These are phyloP conservation scores for Irena cyanogastra DNA, from an alignment of 2,113 vertebrate genomes.

Conservation along the genomic window DNA sequence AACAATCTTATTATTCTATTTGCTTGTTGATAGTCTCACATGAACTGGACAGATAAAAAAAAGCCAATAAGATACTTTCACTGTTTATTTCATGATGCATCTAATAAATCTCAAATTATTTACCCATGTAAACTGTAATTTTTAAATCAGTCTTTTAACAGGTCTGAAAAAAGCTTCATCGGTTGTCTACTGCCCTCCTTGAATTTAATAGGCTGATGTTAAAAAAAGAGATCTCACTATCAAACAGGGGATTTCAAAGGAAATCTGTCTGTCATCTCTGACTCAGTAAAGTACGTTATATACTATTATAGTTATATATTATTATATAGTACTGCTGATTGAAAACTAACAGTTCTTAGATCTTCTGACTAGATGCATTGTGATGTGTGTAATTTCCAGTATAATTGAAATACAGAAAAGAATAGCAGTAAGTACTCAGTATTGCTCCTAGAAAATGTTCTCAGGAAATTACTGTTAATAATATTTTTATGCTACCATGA, in stretches of 20 bases:
- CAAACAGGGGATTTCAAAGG: neutral
- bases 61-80: neutral
- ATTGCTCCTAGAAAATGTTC: neutral
- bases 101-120: neutral
- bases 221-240: neutral
- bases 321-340: neutral
- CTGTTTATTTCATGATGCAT: neutral
- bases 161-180: neutral
- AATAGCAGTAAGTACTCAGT: neutral
- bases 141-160: neutral
- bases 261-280: neutral
- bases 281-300: neutral
- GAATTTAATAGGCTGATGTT: neutral
- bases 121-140: neutral
- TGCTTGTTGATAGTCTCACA: neutral
- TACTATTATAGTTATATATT: no score
- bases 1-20: neutral
- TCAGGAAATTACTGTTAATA: neutral
- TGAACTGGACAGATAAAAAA: neutral
- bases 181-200: neutral
- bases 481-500: neutral
- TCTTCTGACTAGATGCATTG: neutral
- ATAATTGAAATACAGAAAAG: neutral
- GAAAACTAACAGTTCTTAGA: neutral
- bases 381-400: neutral